Evolutionary conservation across 1,140 invertebrate genomes (phyloP).

Genomic region (Drosophila eugracilis): DNA sequence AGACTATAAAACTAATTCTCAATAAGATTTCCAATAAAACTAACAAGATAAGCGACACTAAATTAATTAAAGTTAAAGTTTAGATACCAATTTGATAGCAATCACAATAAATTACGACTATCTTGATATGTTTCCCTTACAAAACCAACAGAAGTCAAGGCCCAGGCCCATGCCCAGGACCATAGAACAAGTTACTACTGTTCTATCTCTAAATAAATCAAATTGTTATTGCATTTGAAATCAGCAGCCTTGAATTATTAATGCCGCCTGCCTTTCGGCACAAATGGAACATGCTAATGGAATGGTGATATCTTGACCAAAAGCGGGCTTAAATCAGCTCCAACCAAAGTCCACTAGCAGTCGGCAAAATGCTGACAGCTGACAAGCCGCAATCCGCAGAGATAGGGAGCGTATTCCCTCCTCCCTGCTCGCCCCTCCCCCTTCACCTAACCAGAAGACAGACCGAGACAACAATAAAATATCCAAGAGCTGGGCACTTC

Average conservation of each 20-base stretch:
- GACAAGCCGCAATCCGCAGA: conserved; percentile 66
- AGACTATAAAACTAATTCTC: neutral
- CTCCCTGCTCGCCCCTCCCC: too few relatives aligned
- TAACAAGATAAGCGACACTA: neutral
- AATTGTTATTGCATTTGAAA: conserved; percentile 69
- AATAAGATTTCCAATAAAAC: neutral
- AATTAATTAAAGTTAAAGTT: conserved; percentile 20
- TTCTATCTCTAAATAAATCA: conserved; percentile 69
- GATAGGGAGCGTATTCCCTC: conserved; percentile 2
- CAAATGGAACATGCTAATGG: conserved; percentile 37
- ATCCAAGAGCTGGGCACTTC: conserved; percentile 44
- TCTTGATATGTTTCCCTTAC: neutral
- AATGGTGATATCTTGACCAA: conserved; percentile 27
- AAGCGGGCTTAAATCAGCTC: conserved; percentile 38
- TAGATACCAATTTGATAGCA: conserved; percentile 2
- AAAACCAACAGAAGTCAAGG: conserved; percentile 13
- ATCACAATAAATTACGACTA: conserved; percentile 22
- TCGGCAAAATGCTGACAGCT: conserved; percentile 75
- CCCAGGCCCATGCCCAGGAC: conserved; percentile 6
- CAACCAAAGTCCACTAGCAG: conserved; percentile 46
- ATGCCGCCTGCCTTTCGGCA: conserved; percentile 37
- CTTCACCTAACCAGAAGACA: too few relatives aligned
- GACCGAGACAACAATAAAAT: conserved; percentile 20
- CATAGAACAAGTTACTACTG: conserved; percentile 4
- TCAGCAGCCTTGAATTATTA: conserved; percentile 65